Evolutionary conservation across 2,888 invertebrate genomes (phyloP), one percentile per base, ranked within the genome.

Genomic region (Phasia obesa): DNA sequence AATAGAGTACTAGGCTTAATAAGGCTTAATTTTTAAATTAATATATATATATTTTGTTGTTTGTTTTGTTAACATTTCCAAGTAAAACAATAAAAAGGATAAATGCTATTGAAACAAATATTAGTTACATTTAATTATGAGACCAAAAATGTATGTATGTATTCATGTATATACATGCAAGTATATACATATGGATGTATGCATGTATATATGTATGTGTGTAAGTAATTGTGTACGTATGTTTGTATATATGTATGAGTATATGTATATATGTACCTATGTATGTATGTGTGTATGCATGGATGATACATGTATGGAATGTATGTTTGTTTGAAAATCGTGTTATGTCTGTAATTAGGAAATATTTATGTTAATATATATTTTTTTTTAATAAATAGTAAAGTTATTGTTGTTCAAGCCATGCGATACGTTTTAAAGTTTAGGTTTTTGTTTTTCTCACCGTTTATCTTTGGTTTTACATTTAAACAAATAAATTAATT

Each of bases 391-490:
- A 23, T 21, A 27, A 6, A 38, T 31, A 15, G 71, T 55, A n/a
- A n/a, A 55, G 27, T 38, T 69, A 19, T 71, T 69, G 44, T 67
- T 79, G 75, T 60, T 75, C 35, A 83, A 83, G 83, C 83, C 83
- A 79, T 83, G 83, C 83, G 83, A 83, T 79, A 71, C 83, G 31
- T 59, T 60, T 59, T 6, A 49, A 65, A 71, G n/a, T 31, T 65
- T 35, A 64, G 59, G 69, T 73, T 59, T 35, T 23, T 60, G 42
- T 67, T 75, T 73, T 71, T 83, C 83, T 83, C 83, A 83, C 83
- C 83, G 83, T 83, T 83, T 83, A 83, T 79, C 75, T 83, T 80
- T 83, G 71, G 83, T 79, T 79, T 83, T 67, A 79, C 71, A 76
- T 57, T 69, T 69, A 60, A 77, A 74, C 53, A 60, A 57, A 69